phyloP scores from a whole-genome alignment of 2,797 vertebrate genomes.

The Triplophysa yarkandensis region DNA sequence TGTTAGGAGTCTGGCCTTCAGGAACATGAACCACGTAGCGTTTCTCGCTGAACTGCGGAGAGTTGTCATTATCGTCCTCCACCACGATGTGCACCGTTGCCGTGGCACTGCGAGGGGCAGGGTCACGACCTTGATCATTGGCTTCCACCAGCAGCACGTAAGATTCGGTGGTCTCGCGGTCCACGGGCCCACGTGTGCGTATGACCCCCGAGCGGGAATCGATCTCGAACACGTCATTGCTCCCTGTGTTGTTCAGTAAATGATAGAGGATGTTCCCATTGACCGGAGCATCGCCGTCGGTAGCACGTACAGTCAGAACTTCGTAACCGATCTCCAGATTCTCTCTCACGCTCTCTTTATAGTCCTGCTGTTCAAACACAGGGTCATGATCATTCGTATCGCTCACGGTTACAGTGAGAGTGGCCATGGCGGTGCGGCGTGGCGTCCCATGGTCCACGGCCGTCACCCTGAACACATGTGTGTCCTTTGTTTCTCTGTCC shows the following conservation, averaged over 20 bases:
- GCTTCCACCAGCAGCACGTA: conserved; percentile 88
- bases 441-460: conserved; percentile 84
- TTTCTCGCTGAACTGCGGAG: conserved; percentile 92
- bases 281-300: conserved; percentile 85
- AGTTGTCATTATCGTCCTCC: conserved; percentile 94
- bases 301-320: conserved; percentile 92
- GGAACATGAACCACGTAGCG: conserved; percentile 88
- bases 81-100: conserved; percentile 86
- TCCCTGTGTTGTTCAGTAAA: conserved; percentile 78
- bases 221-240: conserved; percentile 87
- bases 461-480: conserved; percentile 90
- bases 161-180: conserved; percentile 85
- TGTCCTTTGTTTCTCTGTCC: conserved; percentile 93
- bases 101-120: conserved; percentile 85
- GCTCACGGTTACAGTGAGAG: conserved; percentile 85
- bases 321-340: conserved; percentile 95
- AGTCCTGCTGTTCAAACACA: conserved; percentile 90
- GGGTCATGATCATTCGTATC: conserved; percentile 92
- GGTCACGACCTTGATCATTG: conserved; percentile 89
- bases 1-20: conserved; percentile 84
- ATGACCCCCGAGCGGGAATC: conserved; percentile 91
- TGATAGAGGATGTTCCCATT: conserved; percentile 93
- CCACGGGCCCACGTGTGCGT: conserved; percentile 87
- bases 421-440: conserved; percentile 88
- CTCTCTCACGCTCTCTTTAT: conserved; percentile 91